Base-by-base conservation (phyloP, 2,797 vertebrate species). In the Macropodus opercularis region DNA sequence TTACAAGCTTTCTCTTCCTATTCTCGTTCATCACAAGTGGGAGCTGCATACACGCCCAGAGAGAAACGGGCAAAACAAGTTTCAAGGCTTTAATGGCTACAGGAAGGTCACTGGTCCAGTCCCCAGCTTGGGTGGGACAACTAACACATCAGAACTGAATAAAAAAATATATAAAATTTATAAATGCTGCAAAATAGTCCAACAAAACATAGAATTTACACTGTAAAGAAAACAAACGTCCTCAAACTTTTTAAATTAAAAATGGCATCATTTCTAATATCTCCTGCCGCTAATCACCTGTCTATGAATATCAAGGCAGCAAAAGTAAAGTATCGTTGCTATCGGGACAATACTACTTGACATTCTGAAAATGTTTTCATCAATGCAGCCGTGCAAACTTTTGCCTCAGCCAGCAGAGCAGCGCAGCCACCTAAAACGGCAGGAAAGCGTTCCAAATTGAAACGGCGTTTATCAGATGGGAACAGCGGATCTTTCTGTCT, bases 241-340 rank as follows among this genome's bases (percentile, higher is more conserved):
- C 32, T 47, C 8, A 38, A 19, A 51, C 6, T 34, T 47, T 19
- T 58, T 39, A 18, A 27, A 35, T 35, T n/a, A 2, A 22, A 57
- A 21, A 18, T 19, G 23, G 15, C 26, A 35, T 9, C 15, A 29
- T 42, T 62, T 59, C 8, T 6, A 43, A 15, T 57, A 50, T 73
- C 42, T 44, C 43, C 53, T 53, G 23, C 51, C 19, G 22, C 21
- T 40, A 39, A 66, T 53, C 50, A 14, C 0, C 13, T 34, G 53
- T 31, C 29, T 32, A 34, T 56, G 31, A 39, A 54, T 36, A 61
- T 72, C 29, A 74, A 65, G 23, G 44, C 26, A 56, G 59, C 21
- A 61, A 70, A 69, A 50, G 50, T 49, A 69, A 80, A 77, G 72
- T 35, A 70, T 85, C 51, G 74, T 64, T 51, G 11, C 54, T 62